These are phyloP conservation scores for Staurois parvus DNA, from an alignment of 2,797 vertebrate species.

Conservation along the genomic window DNA sequence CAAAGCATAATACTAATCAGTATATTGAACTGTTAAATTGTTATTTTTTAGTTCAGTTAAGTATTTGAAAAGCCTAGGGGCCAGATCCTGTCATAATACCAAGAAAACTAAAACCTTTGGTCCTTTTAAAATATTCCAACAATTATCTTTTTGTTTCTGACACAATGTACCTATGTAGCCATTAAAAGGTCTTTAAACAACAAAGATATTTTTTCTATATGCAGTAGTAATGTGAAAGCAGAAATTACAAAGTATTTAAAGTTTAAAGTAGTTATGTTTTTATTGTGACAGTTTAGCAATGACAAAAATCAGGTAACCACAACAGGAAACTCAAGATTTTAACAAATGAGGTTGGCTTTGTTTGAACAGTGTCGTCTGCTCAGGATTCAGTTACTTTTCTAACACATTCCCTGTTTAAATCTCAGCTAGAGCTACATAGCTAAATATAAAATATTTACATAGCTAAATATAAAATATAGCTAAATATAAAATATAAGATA, in stretches of 20 bases:
- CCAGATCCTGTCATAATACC: not conserved
- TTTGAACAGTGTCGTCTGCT: too few species aligned
- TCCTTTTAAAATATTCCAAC: conserved; percentile 10
- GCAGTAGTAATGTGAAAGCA: not conserved
- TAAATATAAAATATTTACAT: too few species aligned
- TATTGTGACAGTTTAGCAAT: too few species aligned
- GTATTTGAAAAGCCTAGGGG: not conserved
- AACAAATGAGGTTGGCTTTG: too few species aligned
- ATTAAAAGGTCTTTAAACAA: conserved; percentile 20
- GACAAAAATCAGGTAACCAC: too few species aligned
- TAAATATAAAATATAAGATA: too few species aligned
- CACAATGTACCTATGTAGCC: conserved; percentile 20
- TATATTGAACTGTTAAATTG: not conserved
- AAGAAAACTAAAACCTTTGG: not conserved
- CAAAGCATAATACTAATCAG: not conserved
- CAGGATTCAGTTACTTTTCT: too few species aligned
- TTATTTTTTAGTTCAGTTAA: not conserved
- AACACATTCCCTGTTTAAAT: too few species aligned
- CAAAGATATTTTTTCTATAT: not conserved
- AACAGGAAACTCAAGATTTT: too few species aligned
- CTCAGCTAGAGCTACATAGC: too few species aligned
- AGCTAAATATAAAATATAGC: too few species aligned
- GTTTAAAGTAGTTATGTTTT: too few species aligned
- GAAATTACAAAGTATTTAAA: not conserved
- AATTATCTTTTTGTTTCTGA: conserved; percentile 7